Evolutionary conservation across 2,797 vertebrate genomes (phyloP).

Genomic region (Carduelis carduelis): DNA sequence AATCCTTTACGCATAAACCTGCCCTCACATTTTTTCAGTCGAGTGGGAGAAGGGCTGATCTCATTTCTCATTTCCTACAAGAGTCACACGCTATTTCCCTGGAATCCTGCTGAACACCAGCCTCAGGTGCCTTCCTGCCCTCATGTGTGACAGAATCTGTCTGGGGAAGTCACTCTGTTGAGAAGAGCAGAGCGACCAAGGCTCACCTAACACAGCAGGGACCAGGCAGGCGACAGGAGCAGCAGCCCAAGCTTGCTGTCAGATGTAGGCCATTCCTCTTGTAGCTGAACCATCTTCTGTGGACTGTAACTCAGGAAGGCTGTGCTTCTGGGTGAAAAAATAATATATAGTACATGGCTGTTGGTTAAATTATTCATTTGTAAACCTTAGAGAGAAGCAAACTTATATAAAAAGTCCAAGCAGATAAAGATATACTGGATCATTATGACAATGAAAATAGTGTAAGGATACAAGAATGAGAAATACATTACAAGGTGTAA

Average conservation of each 20-base stretch:
- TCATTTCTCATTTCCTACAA: neutral
- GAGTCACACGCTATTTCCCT: neutral
- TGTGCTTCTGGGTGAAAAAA: conserved; percentile 58
- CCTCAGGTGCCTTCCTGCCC: neutral
- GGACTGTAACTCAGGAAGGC: conserved; percentile 12
- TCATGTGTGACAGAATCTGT: neutral
- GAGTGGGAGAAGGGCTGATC: neutral
- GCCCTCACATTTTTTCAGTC: rapidly evolving
- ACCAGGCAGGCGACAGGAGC: neutral
- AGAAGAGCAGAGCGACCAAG: neutral
- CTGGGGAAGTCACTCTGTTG: neutral
- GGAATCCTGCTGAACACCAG: neutral
- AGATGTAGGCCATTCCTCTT: conserved; percentile 49
- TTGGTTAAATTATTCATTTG: conserved; percentile 60
- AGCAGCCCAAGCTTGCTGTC: neutral
- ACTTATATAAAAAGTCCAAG: conserved; percentile 67
- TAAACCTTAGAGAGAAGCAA: conserved; percentile 56
- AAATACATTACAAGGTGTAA: conserved; percentile 70
- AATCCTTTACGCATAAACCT: neutral
- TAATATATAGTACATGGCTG: conserved; percentile 62
- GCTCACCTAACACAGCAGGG: neutral
- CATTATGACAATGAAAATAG: conserved; percentile 70
- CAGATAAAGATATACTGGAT: conserved; percentile 44
- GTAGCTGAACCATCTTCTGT: conserved; percentile 20
- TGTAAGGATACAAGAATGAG: conserved; percentile 67